A percentile compares a stretch with the other conserved stretches of the same genome.
Conservation (phyloP, 2,888 invertebrate species). For the Calameuta filiformis region DNA sequence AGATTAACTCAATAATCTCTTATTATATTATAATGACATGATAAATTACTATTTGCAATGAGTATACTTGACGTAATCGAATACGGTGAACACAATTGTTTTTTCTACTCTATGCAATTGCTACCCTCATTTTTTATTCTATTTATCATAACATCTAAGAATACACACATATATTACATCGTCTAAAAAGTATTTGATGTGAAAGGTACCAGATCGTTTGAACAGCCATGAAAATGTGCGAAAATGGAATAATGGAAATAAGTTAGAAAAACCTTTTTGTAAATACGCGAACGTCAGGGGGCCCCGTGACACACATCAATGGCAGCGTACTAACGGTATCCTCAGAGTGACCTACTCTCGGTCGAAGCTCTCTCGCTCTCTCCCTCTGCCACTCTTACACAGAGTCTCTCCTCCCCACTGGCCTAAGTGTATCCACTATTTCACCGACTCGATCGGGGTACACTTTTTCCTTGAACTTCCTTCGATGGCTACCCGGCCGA, state of each 20-base stretch:
- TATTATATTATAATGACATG: neutral
- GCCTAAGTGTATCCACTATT: slow-evolving; percentile 19
- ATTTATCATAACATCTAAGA: no score
- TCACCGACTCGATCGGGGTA: slow-evolving; percentile 31
- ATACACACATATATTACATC: neutral
- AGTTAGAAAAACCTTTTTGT: slow-evolving; percentile 6
- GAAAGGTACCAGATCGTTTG: neutral
- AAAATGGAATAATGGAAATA: neutral
- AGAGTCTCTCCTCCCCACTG: slow-evolving; percentile 10
- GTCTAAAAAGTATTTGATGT: neutral
- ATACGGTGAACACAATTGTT: no score
- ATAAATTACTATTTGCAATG: neutral
- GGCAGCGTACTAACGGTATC: slow-evolving; percentile 61
- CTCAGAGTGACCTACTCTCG: slow-evolving; percentile 59
- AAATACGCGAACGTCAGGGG: slow-evolving; percentile 26
- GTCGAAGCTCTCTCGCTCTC: slow-evolving; percentile 22
- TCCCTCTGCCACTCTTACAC: slow-evolving; percentile 1
- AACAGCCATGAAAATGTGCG: neutral
- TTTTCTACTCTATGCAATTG: no score
- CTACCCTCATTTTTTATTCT: no score
- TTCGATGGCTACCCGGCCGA: slow-evolving; percentile 41
- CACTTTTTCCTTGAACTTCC: slow-evolving; percentile 49
- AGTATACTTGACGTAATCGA: neutral
- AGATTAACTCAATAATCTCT: neutral
- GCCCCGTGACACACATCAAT: slow-evolving; percentile 64